Evolutionary conservation across 2,888 invertebrate species (phyloP).

Genomic region (Heliconius hortense): DNA sequence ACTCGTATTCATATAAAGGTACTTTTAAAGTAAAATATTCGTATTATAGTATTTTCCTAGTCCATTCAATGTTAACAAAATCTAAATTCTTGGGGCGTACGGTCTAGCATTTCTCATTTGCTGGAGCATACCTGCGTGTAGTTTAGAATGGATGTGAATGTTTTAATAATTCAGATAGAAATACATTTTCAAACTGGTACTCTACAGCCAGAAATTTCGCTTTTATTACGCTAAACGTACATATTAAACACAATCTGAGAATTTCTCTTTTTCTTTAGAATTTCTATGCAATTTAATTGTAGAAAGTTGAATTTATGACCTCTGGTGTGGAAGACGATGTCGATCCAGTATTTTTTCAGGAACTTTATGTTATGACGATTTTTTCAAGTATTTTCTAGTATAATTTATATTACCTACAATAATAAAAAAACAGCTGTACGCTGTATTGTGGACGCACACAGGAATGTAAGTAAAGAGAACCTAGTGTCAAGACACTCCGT

Average conservation of each 20-base stretch:
- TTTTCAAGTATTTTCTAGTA: neutral
- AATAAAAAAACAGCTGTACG: no score
- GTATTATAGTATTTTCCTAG: slow-evolving; percentile 16
- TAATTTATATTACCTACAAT: neutral
- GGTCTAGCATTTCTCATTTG: slow-evolving; percentile 41
- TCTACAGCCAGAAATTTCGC: slow-evolving; percentile 3
- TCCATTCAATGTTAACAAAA: slow-evolving; percentile 39
- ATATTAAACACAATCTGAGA: slow-evolving; percentile 13
- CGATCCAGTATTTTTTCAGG: neutral
- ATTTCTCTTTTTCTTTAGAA: neutral
- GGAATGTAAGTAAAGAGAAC: no score
- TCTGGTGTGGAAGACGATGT: neutral
- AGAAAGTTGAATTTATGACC: neutral
- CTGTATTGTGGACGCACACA: no score
- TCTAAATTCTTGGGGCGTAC: slow-evolving; percentile 40
- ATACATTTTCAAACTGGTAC: slow-evolving; percentile 19
- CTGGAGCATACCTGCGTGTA: slow-evolving; percentile 29
- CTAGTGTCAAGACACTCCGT: no score
- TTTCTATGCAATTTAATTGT: slow-evolving; percentile 5
- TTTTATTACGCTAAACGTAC: slow-evolving; percentile 13
- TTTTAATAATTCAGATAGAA: slow-evolving; percentile 35
- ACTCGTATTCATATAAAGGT: neutral
- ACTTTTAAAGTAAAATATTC: slow-evolving; percentile 10
- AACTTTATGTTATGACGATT: neutral
- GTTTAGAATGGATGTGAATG: slow-evolving; percentile 33